A percentile compares a stretch with the other conserved stretches of the same genome.
These are phyloP conservation scores for Sminthurides bifidus DNA, from an alignment of 1,140 invertebrate genomes.

Conservation along the genomic window DNA sequence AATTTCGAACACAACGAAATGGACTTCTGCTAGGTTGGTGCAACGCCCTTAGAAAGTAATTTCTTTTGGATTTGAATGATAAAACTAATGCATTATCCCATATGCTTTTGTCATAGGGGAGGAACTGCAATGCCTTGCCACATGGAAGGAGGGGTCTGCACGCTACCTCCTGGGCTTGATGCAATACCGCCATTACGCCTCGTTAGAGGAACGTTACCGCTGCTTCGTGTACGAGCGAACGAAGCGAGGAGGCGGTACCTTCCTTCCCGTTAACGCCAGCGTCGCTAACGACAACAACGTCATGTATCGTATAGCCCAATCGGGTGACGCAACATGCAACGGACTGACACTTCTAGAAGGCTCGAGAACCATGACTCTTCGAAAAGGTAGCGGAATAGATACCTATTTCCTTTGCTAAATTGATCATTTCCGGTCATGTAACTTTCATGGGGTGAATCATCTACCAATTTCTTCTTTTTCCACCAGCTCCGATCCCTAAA, in stretches of 20 bases:
- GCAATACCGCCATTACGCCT: constrained; percentile 36
- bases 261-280: background rate
- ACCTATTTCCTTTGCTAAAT: too few species aligned
- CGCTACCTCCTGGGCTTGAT: constrained; percentile 40
- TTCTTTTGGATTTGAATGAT: too few species aligned
- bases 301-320: constrained; percentile 56
- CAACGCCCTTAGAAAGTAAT: too few species aligned
- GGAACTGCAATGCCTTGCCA: constrained; percentile 39
- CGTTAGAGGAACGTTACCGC: constrained; percentile 39
- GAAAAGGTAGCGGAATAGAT: constrained; percentile 44
- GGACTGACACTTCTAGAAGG: constrained; percentile 56
- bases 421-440: too few species aligned
- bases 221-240: constrained; percentile 38
- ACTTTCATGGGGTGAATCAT: too few species aligned
- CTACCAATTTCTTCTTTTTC: background rate
- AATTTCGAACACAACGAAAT: too few species aligned
- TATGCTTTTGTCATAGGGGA: constrained; percentile 37
- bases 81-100: background rate
- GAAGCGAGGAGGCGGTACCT: constrained; percentile 10
- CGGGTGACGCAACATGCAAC: constrained; percentile 67
- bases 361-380: constrained; percentile 51
- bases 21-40: too few species aligned
- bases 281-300: constrained; percentile 24
- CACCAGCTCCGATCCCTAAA: constrained; percentile 21
- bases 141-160: constrained; percentile 42